Conservation (phyloP, 2,888 invertebrate species). For the Charanyca ferruginea region DNA sequence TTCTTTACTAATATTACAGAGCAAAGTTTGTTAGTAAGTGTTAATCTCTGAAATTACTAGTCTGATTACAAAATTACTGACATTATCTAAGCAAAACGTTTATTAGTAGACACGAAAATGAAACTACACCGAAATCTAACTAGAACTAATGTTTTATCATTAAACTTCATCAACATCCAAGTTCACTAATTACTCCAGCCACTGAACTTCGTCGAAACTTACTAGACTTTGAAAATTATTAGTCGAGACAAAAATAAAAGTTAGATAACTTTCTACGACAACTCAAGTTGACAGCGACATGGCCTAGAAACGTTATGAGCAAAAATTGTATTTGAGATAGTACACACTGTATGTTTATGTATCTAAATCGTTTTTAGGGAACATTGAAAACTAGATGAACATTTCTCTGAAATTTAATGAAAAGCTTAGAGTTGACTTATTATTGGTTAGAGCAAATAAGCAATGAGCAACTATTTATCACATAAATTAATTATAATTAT, state of each 20-base stretch:
- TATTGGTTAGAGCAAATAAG: too few species aligned
- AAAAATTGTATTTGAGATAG: constrained; percentile 21
- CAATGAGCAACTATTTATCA: too few species aligned
- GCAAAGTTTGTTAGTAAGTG: too few species aligned
- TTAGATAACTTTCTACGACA: constrained; percentile 28
- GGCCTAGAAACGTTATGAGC: constrained; percentile 38
- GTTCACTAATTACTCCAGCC: constrained; percentile 42
- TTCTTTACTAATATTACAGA: too few species aligned
- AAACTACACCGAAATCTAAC: constrained; percentile 5
- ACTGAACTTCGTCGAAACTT: constrained; percentile 36
- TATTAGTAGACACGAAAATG: too few species aligned
- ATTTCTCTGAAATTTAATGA: background rate
- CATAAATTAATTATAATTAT: too few species aligned
- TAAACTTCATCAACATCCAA: constrained; percentile 38
- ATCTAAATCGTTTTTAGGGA: background rate
- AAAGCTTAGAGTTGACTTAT: too few species aligned
- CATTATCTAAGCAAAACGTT: too few species aligned
- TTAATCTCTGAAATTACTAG: too few species aligned
- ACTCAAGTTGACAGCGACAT: constrained; percentile 24
- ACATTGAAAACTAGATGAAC: constrained; percentile 3
- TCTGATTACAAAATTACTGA: too few species aligned
- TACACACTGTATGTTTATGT: background rate
- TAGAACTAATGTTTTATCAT: constrained; percentile 27
- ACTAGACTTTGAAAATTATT: constrained; percentile 48
- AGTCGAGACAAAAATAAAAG: constrained; percentile 41